A percentile compares a stretch with the other conserved stretches of the same genome.
Evolutionary conservation across 1,140 invertebrate species (phyloP).

Genomic region (Drosophila prosaltans): DNA sequence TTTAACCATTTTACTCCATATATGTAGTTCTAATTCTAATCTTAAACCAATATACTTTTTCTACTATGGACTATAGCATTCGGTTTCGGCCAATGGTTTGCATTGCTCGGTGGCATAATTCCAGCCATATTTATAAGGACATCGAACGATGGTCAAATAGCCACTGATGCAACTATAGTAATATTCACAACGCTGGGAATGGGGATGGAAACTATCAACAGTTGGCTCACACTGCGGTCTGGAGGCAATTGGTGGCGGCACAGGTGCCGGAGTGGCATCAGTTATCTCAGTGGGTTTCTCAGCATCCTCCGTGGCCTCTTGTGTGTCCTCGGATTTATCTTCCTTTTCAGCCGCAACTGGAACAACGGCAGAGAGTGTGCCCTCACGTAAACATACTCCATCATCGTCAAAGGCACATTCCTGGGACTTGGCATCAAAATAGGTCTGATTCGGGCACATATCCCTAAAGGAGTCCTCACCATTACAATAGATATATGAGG

Average conservation of each 20-base stretch:
- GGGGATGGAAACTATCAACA: constrained; percentile 53
- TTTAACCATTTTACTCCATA: constrained; percentile 9
- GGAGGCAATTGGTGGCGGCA: background rate
- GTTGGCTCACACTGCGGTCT: constrained; percentile 58
- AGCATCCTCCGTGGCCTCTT: background rate
- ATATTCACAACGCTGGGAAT: constrained; percentile 70
- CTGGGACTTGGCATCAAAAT: constrained; percentile 61
- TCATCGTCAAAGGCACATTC: constrained; percentile 69
- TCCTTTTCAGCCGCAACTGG: background rate
- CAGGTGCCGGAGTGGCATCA: background rate
- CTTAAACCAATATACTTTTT: background rate
- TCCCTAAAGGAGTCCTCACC: constrained; percentile 66
- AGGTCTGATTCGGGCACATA: constrained; percentile 65
- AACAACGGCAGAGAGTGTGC: background rate
- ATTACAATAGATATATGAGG: constrained; percentile 70
- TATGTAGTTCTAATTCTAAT: background rate
- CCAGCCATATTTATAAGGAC: constrained; percentile 66
- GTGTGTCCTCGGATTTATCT: background rate
- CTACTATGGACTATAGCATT: constrained; percentile 49
- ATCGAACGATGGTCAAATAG: constrained; percentile 68
- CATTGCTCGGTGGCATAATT: constrained; percentile 57
- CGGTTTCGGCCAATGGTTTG: constrained; percentile 40
- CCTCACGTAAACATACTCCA: constrained; percentile 42
- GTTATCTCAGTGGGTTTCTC: background rate
- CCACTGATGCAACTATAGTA: constrained; percentile 67